Percentiles rank a stretch among this genome's conserved stretches.
Evolutionary conservation across 2,888 invertebrate species (phyloP).

Genomic region (Phrixothrix hirtus): DNA sequence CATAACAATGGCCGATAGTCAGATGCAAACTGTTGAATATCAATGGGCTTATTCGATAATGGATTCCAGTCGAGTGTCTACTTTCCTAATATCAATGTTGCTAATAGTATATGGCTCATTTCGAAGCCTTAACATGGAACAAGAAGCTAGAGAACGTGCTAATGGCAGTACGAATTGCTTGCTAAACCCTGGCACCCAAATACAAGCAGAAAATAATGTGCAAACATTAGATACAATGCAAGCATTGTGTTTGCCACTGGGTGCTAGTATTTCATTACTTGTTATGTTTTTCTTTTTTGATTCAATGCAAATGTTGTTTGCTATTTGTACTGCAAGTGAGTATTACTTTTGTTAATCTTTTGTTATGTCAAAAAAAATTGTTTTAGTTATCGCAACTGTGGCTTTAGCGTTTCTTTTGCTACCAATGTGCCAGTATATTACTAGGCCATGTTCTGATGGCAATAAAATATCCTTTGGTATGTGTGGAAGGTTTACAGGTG

Average conservation of each 20-base stretch:
- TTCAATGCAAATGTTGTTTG: conserved; percentile 95
- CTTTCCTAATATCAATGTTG: conserved; percentile 95
- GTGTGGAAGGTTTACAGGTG: conserved; percentile 92
- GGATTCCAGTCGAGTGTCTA: conserved; percentile 96
- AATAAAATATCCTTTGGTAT: conserved; percentile 86
- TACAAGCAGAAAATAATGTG: conserved; percentile 58
- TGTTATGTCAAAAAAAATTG: conserved; percentile 5
- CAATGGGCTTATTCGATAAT: conserved; percentile 94
- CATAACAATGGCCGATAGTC: conserved; percentile 34
- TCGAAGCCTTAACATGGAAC: conserved; percentile 94
- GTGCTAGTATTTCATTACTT: conserved; percentile 92
- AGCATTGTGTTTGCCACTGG: conserved; percentile 92
- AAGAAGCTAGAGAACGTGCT: conserved; percentile 80
- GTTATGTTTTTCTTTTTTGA: conserved; percentile 99
- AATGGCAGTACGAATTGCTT: conserved; percentile 56
- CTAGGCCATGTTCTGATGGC: conserved; percentile 80
- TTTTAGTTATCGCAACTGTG: conserved; percentile 88
- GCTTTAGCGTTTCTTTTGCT: conserved; percentile 94
- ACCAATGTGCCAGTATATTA: conserved; percentile 96
- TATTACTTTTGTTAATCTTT: conserved; percentile 15
- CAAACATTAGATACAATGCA: conserved; percentile 97
- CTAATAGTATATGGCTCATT: conserved; percentile 97
- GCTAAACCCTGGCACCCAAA: conserved; percentile 49
- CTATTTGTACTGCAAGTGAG: conserved; percentile 96
- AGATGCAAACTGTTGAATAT: conserved; percentile 59